These are phyloP conservation scores for Myiagra hebetior DNA, from an alignment of 2,113 vertebrate genomes.

Conservation along the genomic window DNA sequence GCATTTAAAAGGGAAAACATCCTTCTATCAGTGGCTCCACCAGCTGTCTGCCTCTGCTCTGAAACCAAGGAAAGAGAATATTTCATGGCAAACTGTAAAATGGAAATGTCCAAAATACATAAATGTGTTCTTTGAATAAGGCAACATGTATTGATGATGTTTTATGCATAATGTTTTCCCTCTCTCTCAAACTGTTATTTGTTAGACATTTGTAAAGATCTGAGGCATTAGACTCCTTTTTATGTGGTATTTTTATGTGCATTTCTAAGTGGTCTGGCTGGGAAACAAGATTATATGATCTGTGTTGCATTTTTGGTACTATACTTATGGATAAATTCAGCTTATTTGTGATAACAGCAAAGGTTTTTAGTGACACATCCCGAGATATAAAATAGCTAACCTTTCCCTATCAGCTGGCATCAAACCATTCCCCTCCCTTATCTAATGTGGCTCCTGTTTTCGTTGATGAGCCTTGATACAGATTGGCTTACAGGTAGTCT, in stretches of 20 bases:
- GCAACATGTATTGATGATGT: neutral
- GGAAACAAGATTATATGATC: conserved; percentile 9
- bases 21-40: neutral
- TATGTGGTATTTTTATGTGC: conserved; percentile 5
- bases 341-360: neutral
- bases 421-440: neutral
- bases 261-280: neutral
- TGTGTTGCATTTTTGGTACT: neutral
- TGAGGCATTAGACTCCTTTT: neutral
- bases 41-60: neutral
- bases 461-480: neutral
- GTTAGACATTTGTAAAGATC: conserved; percentile 3
- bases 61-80: neutral
- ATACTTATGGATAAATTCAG: neutral
- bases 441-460: neutral
- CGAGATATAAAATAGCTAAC: neutral
- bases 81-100: neutral
- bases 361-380: neutral
- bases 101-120: neutral
- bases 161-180: neutral
- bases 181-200: neutral
- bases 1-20: neutral
- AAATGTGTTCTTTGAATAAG: neutral
- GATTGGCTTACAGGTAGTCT: neutral
- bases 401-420: neutral